These are phyloP conservation scores for Chiloscyllium plagiosum DNA, from an alignment of 2,113 vertebrate species.

Conservation along the genomic window DNA sequence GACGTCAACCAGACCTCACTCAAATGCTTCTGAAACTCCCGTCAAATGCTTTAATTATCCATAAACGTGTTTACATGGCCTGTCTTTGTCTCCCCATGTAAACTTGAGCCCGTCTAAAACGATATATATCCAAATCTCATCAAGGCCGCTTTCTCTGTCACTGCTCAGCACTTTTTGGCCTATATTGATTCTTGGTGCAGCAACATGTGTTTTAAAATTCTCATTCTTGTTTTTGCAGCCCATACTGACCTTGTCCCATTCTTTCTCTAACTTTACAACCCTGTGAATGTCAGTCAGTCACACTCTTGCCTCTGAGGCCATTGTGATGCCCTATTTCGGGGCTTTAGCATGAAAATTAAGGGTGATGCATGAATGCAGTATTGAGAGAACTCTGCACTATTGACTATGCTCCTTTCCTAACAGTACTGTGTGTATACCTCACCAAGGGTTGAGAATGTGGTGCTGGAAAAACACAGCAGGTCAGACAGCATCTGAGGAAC, in stretches of 20 bases:
- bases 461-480: too few relatives aligned
- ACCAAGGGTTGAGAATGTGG: too few relatives aligned
- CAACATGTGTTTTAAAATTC: background rate
- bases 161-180: background rate
- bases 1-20: too few relatives aligned
- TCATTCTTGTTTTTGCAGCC: background rate
- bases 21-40: too few relatives aligned
- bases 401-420: background rate
- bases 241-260: background rate
- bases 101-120: background rate
- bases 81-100: background rate
- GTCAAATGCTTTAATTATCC: too few relatives aligned
- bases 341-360: too few relatives aligned
- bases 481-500: too few relatives aligned
- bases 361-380: too few relatives aligned
- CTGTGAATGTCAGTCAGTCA: background rate
- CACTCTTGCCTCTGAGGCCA: too few relatives aligned
- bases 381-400: background rate
- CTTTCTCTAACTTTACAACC: background rate
- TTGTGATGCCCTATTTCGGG: too few relatives aligned
- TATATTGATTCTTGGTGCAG: background rate
- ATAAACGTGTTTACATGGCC: background rate
- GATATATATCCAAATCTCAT: background rate
- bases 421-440: too few relatives aligned
- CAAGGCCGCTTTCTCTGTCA: background rate